Percentiles rank a stretch among this genome's conserved stretches.
Evolutionary conservation across 2,888 invertebrate species (phyloP).

Genomic region (Drosophila demipolita): DNA sequence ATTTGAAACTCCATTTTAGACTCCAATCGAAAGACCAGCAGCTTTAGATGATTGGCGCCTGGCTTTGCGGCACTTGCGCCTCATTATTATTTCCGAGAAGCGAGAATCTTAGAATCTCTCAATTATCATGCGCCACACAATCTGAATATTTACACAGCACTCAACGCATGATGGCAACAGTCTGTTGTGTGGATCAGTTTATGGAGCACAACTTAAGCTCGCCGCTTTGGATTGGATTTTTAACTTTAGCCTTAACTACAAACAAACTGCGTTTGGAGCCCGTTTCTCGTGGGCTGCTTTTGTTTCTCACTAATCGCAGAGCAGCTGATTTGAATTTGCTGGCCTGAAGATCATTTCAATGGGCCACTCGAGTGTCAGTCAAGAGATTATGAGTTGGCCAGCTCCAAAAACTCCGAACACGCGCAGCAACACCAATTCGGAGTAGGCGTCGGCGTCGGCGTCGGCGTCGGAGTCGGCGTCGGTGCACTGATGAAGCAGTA

Average conservation of each 20-base stretch:
- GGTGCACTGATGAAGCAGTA: conserved; percentile 70
- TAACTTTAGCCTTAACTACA: conserved; percentile 6
- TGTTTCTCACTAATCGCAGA: conserved; percentile 62
- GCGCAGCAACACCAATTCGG: conserved; percentile 12
- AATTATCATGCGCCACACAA: conserved; percentile 67
- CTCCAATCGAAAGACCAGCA: background rate
- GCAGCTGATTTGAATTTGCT: conserved; percentile 68
- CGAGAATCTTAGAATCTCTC: conserved; percentile 67
- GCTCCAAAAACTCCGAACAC: conserved; percentile 26
- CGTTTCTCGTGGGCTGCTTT: conserved; percentile 40
- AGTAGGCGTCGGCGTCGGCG: background rate
- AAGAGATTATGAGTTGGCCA: conserved; percentile 71
- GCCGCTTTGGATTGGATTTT: background rate
- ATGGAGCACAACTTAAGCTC: conserved; percentile 15
- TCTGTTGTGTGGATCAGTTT: conserved; percentile 29
- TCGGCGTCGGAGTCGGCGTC: background rate
- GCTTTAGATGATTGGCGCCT: conserved; percentile 38
- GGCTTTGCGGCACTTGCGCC: conserved; percentile 26
- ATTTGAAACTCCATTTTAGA: background rate
- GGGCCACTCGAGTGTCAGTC: conserved; percentile 71
- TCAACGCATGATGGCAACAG: conserved; percentile 67
- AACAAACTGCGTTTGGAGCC: conserved; percentile 16
- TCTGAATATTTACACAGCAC: conserved; percentile 75
- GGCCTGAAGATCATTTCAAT: conserved; percentile 59
- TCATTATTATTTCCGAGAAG: conserved; percentile 49